Conservation (phyloP, 2,113 vertebrate species). For the Actenoides lindsayi region DNA sequence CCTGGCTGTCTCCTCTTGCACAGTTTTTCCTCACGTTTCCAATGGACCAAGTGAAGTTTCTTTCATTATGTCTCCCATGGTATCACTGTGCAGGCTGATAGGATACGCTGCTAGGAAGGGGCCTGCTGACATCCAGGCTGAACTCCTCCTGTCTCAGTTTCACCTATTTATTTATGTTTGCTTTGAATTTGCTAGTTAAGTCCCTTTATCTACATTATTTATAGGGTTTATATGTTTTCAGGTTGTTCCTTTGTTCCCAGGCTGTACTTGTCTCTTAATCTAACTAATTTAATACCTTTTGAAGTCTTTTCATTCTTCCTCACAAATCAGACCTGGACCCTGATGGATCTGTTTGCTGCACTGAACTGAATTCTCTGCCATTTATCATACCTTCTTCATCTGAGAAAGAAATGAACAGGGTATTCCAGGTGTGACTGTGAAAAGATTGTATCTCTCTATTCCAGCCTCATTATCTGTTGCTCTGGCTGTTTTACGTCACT, state of each 20-base stretch:
- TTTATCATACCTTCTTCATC: background rate
- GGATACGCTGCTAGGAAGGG: background rate
- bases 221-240: background rate
- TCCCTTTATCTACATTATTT: background rate
- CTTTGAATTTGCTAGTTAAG: background rate
- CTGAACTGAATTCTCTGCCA: background rate
- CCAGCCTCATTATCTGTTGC: background rate
- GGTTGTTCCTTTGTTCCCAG: background rate
- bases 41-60: background rate
- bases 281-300: background rate
- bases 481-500: background rate
- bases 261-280: background rate
- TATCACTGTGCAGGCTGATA: no score
- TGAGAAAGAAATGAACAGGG: background rate
- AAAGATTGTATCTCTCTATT: background rate
- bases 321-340: background rate
- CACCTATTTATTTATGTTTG: background rate
- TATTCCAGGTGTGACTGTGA: background rate
- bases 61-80: background rate
- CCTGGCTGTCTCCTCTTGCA: background rate
- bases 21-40: background rate
- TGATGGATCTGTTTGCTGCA: background rate
- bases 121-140: background rate
- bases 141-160: background rate
- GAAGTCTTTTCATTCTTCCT: background rate